phyloP scores from a whole-genome alignment of 2,888 invertebrate genomes.

The Caenorhabditis becei region DNA sequence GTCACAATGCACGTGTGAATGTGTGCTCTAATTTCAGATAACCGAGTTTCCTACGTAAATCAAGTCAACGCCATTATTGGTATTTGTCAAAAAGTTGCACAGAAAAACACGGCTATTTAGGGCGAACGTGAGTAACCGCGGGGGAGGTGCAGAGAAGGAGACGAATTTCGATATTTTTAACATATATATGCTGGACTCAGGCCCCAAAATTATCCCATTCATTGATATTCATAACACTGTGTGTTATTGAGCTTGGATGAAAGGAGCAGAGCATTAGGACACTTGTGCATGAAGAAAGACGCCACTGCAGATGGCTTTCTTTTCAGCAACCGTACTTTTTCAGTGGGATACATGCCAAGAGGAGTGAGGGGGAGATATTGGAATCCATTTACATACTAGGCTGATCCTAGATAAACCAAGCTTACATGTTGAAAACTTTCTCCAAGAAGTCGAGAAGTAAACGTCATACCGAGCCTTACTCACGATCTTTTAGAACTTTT shows the following conservation, averaged over 20 bases:
- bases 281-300: slow-evolving; percentile 6
- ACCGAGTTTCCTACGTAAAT: slow-evolving; percentile 9
- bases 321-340: not conserved
- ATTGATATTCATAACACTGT: slow-evolving; percentile 48
- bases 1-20: slow-evolving; percentile 45
- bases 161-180: not conserved
- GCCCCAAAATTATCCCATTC: slow-evolving; percentile 29
- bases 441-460: no score
- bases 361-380: not conserved
- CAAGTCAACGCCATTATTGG: slow-evolving; percentile 1
- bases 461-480: no score
- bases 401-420: no score
- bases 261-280: slow-evolving; percentile 15
- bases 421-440: no score
- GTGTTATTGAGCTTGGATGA: slow-evolving; percentile 16
- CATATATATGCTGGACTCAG: slow-evolving; percentile 12
- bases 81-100: not conserved
- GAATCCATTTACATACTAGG: no score
- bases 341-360: no score
- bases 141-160: not conserved
- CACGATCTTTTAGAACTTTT: no score
- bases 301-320: not conserved
- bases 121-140: not conserved
- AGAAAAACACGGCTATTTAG: not conserved
- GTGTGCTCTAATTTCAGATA: slow-evolving; percentile 40